Base-by-base conservation (phyloP, 2,888 invertebrate species). In the Caenorhabditis afra region DNA sequence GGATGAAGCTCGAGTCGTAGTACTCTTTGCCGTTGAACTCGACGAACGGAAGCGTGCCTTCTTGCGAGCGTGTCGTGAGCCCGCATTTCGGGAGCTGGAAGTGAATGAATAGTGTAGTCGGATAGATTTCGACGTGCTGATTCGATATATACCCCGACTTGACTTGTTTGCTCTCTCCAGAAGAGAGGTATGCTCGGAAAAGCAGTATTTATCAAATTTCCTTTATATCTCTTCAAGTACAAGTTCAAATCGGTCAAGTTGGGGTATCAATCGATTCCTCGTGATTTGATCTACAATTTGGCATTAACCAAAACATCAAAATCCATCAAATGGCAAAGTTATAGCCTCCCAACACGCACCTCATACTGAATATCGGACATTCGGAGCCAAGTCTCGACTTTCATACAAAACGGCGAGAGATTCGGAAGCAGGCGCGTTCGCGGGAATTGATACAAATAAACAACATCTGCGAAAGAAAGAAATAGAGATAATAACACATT, bases 381-480 rank as follows among this genome's bases (percentile, higher is more conserved):
- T 91, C 96, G 93, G 86, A 96, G 93, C 96, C 96, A 96, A 90
- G 96, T 95, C 93, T 96, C 96, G 88, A 96, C 95, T 93, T 96
- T 96, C 91, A 96, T 93, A 92, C 95, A 96, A 92, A 94, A 96
- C 76, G 96, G 95, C 86, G 96, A 96, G 88, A 95, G 93, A 82
- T 95, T 96, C 77, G 96, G 96, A 90, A 96, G 92, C 91, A 95
- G 93, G 86, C 95, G 95, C 85, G 95, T 95, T 90, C 96, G 94
- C 85, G 95, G 94, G 91, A 96, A 95, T 92, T 96, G 96, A 92
- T 95, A 96, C 91, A 97, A 92, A 92, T 97, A 97, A 85, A 96
- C 95, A 88, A 95, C 93, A 92, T 96, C 96, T 96, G 89, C n/a
- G n/a, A n/a, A n/a, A n/a, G 95, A 81, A 80, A 16, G 29, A 22